Evolutionary conservation across 2,888 invertebrate species (phyloP), one percentile per base, ranked within the genome.

Genomic region (Notodromas monacha): DNA sequence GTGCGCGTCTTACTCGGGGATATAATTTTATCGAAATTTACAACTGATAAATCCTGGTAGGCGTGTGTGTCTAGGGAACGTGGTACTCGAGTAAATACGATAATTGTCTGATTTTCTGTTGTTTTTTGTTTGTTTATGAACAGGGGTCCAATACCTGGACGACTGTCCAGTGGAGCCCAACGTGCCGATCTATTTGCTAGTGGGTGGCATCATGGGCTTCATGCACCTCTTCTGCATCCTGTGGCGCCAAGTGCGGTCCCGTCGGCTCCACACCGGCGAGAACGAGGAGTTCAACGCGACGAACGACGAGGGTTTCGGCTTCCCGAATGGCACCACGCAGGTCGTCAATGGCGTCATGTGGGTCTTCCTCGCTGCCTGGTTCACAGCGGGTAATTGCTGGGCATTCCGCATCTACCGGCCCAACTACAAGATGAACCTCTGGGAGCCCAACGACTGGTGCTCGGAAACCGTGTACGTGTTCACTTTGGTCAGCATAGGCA

Each of bases 171-270:
- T 59, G 28, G 66, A 70, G 47, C 65, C 66, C 0, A 58, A 64
- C 35, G 63, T 74, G 37, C 70, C 73, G 0, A 60, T 70, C 14
- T 74, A 73, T 51, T 66, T 73, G 61, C 60, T 73, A 33, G 68
- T 72, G n/a, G 73, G 72, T 0, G 74, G 73, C 1, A 60, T 63
- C 6, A 58, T 68, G 8, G 72, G 72, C 0, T 57, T 65, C 11
- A 53, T 65, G 2, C 65, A 68, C 36, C 60, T 70, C 45, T 55
- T 60, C 33, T 63, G 66, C 60, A 48, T 61, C 34, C 49, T 63
- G 29, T 63, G 59, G 58, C 53, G 57, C 6, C 67, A 68, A 49
- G 55, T 67, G 2, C 60, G 61, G 32, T 58, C 58, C 29, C 49
- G 64, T 3, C 56, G 54, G 14, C 51, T 49, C 39, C 49, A 51